Conservation (phyloP, 2,797 vertebrate genomes). For the Mus spretus region DNA sequence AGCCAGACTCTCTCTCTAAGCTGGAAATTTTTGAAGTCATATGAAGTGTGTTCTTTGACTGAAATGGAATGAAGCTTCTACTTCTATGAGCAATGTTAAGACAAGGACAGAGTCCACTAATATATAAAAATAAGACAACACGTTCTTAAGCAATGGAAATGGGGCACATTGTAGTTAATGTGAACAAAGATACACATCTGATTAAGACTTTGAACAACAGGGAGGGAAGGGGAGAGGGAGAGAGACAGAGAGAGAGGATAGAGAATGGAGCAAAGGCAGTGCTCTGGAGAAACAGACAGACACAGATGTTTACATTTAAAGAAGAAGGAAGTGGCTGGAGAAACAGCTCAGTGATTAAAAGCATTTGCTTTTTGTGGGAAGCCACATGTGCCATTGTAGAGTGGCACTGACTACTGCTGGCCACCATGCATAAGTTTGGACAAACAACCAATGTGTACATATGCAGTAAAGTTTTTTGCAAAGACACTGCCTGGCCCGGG, state of each 20-base stretch:
- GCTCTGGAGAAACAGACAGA: background rate
- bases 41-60: background rate
- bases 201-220: background rate
- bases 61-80: background rate
- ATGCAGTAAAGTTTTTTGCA: too few species aligned
- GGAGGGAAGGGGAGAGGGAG: background rate
- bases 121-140: background rate
- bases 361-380: too few species aligned
- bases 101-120: background rate
- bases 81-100: background rate
- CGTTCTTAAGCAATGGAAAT: background rate
- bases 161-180: background rate
- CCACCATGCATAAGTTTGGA: too few species aligned
- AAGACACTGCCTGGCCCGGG: too few species aligned
- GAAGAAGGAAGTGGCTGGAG: background rate
- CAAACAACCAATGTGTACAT: too few species aligned
- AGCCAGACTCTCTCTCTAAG: background rate
- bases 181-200: background rate
- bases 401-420: too few species aligned
- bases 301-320: background rate
- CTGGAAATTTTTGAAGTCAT: background rate
- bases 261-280: background rate
- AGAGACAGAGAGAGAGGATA: background rate
- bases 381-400: too few species aligned
- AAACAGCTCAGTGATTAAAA: background rate